Evolutionary conservation across 37 sponge, comb jelly and placozoan species (phyloP).

Genomic region (Axinella damicornis): DNA sequence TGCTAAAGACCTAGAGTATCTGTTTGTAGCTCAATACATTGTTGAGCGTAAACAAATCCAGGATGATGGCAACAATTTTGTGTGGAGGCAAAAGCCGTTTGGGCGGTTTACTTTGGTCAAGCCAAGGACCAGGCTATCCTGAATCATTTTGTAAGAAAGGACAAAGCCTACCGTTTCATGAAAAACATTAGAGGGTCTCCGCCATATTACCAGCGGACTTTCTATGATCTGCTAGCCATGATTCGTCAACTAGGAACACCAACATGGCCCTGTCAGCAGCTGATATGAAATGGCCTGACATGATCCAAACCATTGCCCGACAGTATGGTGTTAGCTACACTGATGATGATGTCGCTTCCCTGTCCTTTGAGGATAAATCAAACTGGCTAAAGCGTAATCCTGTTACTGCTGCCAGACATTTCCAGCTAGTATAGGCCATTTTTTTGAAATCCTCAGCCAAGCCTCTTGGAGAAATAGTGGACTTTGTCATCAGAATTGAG

Average conservation of each 20-base stretch:
- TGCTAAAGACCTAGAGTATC: slow-evolving; percentile 41
- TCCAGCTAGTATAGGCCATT: slow-evolving; percentile 33
- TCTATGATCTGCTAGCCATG: slow-evolving; percentile 51
- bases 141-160: not conserved
- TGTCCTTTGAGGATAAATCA: slow-evolving; percentile 12
- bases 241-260: slow-evolving; percentile 40
- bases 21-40: slow-evolving; percentile 42
- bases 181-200: slow-evolving; percentile 46
- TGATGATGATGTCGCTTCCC: slow-evolving; percentile 17
- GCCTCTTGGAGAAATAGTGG: slow-evolving; percentile 22
- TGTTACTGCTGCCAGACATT: slow-evolving; percentile 47
- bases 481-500: slow-evolving; percentile 55
- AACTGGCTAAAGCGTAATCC: slow-evolving; percentile 28
- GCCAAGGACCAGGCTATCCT: not conserved
- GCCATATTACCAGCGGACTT: slow-evolving; percentile 30
- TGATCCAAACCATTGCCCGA: slow-evolving; percentile 43
- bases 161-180: slow-evolving; percentile 48
- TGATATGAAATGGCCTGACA: slow-evolving; percentile 54
- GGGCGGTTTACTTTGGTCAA: not conserved
- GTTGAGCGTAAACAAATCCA: slow-evolving; percentile 29
- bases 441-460: slow-evolving; percentile 30
- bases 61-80: slow-evolving; percentile 1
- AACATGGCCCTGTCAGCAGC: slow-evolving; percentile 48
- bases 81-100: not conserved
- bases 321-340: slow-evolving; percentile 47